Conservation (phyloP, 2,113 vertebrate genomes). For the Paraplagusia blochii region DNA sequence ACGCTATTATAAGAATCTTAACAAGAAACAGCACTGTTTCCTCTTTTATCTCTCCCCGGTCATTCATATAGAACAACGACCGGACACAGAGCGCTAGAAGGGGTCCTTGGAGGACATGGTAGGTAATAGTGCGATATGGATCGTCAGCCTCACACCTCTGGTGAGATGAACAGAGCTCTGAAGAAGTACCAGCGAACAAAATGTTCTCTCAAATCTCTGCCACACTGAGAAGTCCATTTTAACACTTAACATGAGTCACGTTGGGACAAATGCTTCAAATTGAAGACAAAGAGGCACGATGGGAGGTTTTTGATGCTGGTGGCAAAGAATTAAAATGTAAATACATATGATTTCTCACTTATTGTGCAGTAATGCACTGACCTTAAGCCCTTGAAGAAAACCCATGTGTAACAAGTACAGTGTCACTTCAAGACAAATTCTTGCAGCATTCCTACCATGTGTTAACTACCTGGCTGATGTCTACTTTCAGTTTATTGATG, state of each 20-base stretch:
- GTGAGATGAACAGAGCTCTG: constrained; percentile 18
- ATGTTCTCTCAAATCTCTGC: constrained; percentile 37
- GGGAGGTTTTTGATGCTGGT: not conserved
- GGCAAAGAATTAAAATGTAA: not conserved
- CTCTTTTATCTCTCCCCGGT: not conserved
- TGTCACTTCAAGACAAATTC: no score
- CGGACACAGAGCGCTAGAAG: not conserved
- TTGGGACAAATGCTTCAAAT: constrained; percentile 26
- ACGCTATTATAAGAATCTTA: not conserved
- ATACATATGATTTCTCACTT: no score
- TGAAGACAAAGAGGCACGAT: constrained; percentile 4
- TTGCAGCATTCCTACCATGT: no score
- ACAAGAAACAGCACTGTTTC: not conserved
- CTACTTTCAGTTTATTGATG: no score
- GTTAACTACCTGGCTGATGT: no score
- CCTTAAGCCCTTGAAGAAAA: no score
- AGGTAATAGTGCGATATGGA: constrained; percentile 17
- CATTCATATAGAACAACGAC: not conserved
- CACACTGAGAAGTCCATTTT: constrained; percentile 21
- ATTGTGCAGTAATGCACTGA: no score
- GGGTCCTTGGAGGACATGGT: not conserved
- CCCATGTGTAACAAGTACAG: no score
- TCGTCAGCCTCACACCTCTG: constrained; percentile 23
- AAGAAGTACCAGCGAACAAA: constrained; percentile 14
- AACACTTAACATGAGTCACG: constrained; percentile 17